A percentile compares a stretch with the other conserved stretches of the same genome.
phyloP scores from a whole-genome alignment of 37 sponge, comb jelly and placozoan genomes.

The Bolinopsis microptera region DNA sequence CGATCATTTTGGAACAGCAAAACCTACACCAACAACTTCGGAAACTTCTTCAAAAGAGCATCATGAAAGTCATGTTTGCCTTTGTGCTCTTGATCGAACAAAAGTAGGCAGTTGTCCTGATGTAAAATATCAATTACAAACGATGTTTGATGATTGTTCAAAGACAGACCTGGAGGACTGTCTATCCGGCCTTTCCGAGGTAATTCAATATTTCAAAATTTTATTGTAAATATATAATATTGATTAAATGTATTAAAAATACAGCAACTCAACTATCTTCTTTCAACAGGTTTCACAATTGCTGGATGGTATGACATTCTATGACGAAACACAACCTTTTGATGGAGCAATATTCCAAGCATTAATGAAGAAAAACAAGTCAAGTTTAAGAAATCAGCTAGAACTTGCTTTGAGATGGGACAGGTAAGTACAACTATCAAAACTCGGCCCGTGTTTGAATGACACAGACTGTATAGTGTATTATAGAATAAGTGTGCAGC shows the following conservation, averaged over 20 bases:
- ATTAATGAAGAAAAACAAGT: neutral
- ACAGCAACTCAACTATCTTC: too few relatives aligned
- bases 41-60: neutral
- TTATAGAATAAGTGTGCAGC: too few relatives aligned
- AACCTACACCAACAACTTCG: neutral
- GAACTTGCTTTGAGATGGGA: slow-evolving; percentile 24
- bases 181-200: neutral
- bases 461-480: too few relatives aligned
- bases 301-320: neutral
- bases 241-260: too few relatives aligned
- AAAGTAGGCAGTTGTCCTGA: neutral
- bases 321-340: neutral
- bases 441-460: too few relatives aligned
- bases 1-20: neutral
- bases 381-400: neutral
- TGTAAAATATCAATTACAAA: neutral
- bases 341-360: slow-evolving; percentile 27
- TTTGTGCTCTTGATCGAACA: neutral
- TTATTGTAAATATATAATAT: too few relatives aligned
- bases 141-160: neutral
- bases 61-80: neutral
- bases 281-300: neutral
- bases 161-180: neutral
- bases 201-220: too few relatives aligned
- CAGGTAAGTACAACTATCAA: too few relatives aligned